These are phyloP conservation scores for Drosophila subobscura DNA, from an alignment of 1,140 invertebrate species.

Conservation along the genomic window DNA sequence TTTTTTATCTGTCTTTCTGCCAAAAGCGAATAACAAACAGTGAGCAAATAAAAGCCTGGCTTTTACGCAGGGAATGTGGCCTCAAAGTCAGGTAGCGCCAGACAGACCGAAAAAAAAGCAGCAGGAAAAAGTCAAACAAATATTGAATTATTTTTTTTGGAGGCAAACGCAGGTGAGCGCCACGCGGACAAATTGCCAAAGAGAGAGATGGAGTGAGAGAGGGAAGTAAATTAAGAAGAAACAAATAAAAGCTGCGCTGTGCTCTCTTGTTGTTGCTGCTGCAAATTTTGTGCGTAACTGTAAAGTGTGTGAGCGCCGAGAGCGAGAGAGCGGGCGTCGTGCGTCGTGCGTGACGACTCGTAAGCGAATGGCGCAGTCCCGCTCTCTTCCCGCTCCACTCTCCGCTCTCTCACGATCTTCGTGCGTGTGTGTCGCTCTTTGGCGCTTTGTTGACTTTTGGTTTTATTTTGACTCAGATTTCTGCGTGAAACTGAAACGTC, in stretches of 20 bases:
- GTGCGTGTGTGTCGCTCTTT: slow-evolving; percentile 14
- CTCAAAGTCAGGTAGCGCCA: slow-evolving; percentile 45
- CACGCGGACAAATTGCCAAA: slow-evolving; percentile 48
- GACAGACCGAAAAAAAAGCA: slow-evolving; percentile 14
- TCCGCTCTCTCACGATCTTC: slow-evolving; percentile 55
- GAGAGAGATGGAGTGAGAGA: slow-evolving; percentile 55
- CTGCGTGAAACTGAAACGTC: slow-evolving; percentile 33
- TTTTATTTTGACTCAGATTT: slow-evolving; percentile 62
- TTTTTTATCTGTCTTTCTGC: slow-evolving; percentile 29
- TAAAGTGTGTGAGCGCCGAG: slow-evolving; percentile 65
- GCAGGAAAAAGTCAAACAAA: slow-evolving; percentile 61
- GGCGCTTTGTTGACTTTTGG: slow-evolving; percentile 61
- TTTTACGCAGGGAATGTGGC: slow-evolving; percentile 20
- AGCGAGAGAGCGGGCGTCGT: background rate
- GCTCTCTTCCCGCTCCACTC: slow-evolving; percentile 22
- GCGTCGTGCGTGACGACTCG: background rate
- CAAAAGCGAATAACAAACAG: slow-evolving; percentile 64
- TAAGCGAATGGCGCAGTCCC: slow-evolving; percentile 64
- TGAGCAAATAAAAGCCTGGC: slow-evolving; percentile 71
- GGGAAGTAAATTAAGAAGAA: slow-evolving; percentile 27
- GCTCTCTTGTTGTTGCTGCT: slow-evolving; percentile 1
- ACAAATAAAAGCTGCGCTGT: slow-evolving; percentile 50
- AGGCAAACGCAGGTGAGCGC: slow-evolving; percentile 38
- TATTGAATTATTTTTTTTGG: slow-evolving; percentile 53
- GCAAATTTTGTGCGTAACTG: slow-evolving; percentile 64